Evolutionary conservation across 2,888 invertebrate genomes (phyloP).

Genomic region (Mantis religiosa): DNA sequence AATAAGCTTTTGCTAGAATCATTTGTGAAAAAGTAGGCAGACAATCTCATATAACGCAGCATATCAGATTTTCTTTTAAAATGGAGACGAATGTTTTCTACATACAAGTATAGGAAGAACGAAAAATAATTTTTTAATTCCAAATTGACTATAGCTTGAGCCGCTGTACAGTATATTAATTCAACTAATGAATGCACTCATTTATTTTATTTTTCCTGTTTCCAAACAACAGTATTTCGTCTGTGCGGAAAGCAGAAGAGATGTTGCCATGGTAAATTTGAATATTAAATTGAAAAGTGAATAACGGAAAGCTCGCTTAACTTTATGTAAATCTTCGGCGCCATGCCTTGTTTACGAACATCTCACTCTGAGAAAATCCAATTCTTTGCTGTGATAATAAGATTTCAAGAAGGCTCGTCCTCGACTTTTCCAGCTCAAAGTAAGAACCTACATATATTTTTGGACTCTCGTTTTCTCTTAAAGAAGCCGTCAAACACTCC

Average conservation of each 20-base stretch:
- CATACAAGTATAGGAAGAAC: no score
- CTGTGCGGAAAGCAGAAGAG: background rate
- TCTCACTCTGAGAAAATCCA: background rate
- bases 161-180: no score
- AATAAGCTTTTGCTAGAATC: no score
- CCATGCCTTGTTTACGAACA: background rate
- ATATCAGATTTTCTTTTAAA: no score
- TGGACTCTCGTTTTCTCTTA: background rate
- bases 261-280: background rate
- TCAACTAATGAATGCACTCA: background rate
- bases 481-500: background rate
- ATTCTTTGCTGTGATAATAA: background rate
- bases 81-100: no score
- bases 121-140: no score
- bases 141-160: no score
- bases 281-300: background rate
- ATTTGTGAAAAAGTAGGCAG: no score
- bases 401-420: background rate
- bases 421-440: background rate
- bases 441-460: background rate
- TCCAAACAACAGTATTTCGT: background rate
- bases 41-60: no score
- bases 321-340: background rate
- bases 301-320: background rate
- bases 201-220: background rate